These are phyloP conservation scores for Aradus depressus DNA, from an alignment of 2,888 invertebrate genomes.

Conservation along the genomic window DNA sequence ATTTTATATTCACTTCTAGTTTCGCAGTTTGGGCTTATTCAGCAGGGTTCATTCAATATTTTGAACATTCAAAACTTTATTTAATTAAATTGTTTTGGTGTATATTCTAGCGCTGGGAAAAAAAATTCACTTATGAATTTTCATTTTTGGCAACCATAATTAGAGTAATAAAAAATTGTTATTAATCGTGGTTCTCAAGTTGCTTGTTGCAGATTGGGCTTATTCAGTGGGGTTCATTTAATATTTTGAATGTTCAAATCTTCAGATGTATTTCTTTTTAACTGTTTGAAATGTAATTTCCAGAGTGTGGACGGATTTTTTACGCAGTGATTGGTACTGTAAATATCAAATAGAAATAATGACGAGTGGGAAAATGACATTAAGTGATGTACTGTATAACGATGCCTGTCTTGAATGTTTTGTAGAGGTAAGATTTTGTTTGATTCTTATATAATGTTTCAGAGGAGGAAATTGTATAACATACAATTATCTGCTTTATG, in stretches of 20 bases:
- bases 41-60: no score
- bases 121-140: no score
- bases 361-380: slow-evolving; percentile 62
- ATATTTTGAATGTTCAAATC: no score
- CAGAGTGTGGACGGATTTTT: slow-evolving; percentile 65
- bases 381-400: slow-evolving; percentile 82
- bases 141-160: neutral
- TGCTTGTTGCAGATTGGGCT: neutral
- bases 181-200: neutral
- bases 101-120: no score
- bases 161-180: neutral
- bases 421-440: slow-evolving; percentile 56
- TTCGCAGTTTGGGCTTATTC: no score
- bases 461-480: no score
- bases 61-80: no score
- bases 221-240: no score
- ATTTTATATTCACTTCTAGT: no score
- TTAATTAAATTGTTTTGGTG: no score
- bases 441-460: no score
- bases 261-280: neutral
- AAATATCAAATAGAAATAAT: slow-evolving; percentile 89
- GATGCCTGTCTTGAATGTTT: slow-evolving; percentile 87
- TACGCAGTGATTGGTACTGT: slow-evolving; percentile 74
- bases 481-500: no score
- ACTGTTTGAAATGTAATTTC: slow-evolving; percentile 30